Conservation (phyloP, 2,113 vertebrate genomes). For the Equus quagga region DNA sequence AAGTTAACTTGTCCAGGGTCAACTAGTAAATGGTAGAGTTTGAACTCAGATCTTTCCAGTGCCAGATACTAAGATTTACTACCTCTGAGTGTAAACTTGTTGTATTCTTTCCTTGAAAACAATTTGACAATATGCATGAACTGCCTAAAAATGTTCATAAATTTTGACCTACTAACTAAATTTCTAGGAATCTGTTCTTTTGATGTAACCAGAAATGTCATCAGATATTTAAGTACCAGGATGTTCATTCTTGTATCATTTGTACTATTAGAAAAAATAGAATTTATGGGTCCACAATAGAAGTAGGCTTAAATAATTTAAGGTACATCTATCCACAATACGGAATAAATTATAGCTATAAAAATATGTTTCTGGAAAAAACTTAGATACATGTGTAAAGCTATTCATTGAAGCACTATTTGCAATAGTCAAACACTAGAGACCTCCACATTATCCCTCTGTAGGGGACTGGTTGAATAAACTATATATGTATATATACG, state of each 20-base stretch:
- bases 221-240: neutral
- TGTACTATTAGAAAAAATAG: neutral
- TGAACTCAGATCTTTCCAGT: neutral
- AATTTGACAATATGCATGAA: neutral
- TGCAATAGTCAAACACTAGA: neutral
- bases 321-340: neutral
- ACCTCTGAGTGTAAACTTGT: neutral
- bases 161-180: neutral
- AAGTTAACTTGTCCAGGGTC: neutral
- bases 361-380: constrained; percentile 39
- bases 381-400: neutral
- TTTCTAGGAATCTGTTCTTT: neutral
- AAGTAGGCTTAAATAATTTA: neutral
- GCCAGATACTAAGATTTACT: neutral
- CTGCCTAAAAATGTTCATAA: neutral
- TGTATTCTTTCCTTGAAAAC: neutral
- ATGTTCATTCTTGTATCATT: neutral
- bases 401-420: neutral
- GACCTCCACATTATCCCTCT: neutral
- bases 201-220: neutral
- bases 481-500: neutral
- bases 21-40: neutral
- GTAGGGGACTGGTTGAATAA: neutral
- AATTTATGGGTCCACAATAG: neutral
- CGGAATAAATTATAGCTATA: neutral